Evolutionary conservation across 2,113 vertebrate genomes (phyloP).

Genomic region (Cranoglanis bouderius): DNA sequence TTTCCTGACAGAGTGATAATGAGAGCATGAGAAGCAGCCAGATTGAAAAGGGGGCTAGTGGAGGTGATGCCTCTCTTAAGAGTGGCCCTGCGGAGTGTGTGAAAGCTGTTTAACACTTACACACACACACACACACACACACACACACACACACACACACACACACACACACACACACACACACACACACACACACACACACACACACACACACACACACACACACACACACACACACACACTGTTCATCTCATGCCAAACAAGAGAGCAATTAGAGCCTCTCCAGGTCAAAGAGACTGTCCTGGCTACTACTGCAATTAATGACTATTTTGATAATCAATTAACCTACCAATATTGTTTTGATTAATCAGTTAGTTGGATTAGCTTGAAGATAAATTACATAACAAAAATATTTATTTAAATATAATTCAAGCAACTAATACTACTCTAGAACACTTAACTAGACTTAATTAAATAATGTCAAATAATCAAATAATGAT

Average conservation of each 20-base stretch:
- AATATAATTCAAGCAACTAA: not conserved
- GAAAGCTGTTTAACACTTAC: slow-evolving; percentile 20
- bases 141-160: no score
- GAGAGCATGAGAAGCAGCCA: slow-evolving; percentile 61
- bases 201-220: no score
- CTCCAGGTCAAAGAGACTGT: not conserved
- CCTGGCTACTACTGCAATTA: not conserved
- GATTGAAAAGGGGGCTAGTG: not conserved
- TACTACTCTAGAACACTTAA: not conserved
- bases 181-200: no score
- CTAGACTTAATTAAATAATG: no score
- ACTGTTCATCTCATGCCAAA: not conserved
- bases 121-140: no score
- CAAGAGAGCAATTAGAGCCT: not conserved
- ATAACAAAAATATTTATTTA: not conserved
- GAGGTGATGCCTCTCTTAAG: not conserved
- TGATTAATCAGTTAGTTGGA: not conserved
- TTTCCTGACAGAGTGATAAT: slow-evolving; percentile 64
- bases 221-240: no score
- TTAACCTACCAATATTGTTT: not conserved
- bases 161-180: no score
- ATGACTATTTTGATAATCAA: not conserved
- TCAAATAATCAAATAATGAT: no score
- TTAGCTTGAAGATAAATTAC: not conserved
- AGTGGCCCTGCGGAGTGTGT: slow-evolving; percentile 10